phyloP scores from a whole-genome alignment of 2,888 invertebrate species.

The Trichogramma dendrolimi region DNA sequence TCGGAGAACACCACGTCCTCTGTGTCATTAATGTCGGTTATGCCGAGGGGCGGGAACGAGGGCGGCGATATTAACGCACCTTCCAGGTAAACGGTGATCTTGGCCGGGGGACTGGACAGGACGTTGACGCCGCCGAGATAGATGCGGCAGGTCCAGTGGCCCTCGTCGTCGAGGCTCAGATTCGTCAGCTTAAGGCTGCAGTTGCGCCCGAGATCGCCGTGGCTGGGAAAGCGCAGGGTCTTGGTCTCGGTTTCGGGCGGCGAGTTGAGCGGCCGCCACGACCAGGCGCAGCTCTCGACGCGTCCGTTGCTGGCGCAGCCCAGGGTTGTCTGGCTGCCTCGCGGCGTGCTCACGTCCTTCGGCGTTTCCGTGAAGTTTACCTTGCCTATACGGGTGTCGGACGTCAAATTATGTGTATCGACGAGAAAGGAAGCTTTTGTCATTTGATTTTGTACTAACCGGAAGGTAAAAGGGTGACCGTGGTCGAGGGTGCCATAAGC shows the following conservation, averaged over 20 bases:
- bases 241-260: slow-evolving; percentile 37
- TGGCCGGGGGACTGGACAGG: slow-evolving; percentile 38
- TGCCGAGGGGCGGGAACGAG: background rate
- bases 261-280: slow-evolving; percentile 40
- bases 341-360: slow-evolving; percentile 39
- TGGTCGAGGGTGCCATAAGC: slow-evolving; percentile 48
- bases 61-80: slow-evolving; percentile 34
- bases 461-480: slow-evolving; percentile 45
- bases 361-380: slow-evolving; percentile 44
- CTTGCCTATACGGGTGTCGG: slow-evolving; percentile 37
- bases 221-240: slow-evolving; percentile 41
- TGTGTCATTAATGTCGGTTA: slow-evolving; percentile 28
- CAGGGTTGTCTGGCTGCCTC: slow-evolving; percentile 41
- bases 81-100: slow-evolving; percentile 44
- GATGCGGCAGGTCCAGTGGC: slow-evolving; percentile 47
- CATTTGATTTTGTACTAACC: slow-evolving; percentile 35
- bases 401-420: background rate
- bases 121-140: slow-evolving; percentile 39
- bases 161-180: slow-evolving; percentile 42
- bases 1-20: slow-evolving; percentile 48
- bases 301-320: slow-evolving; percentile 45
- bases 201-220: slow-evolving; percentile 44
- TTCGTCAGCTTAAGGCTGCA: slow-evolving; percentile 42
- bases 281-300: slow-evolving; percentile 47
- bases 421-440: slow-evolving; percentile 2